phyloP scores from a whole-genome alignment of 2,888 invertebrate species.

The Melanostoma mellinum region DNA sequence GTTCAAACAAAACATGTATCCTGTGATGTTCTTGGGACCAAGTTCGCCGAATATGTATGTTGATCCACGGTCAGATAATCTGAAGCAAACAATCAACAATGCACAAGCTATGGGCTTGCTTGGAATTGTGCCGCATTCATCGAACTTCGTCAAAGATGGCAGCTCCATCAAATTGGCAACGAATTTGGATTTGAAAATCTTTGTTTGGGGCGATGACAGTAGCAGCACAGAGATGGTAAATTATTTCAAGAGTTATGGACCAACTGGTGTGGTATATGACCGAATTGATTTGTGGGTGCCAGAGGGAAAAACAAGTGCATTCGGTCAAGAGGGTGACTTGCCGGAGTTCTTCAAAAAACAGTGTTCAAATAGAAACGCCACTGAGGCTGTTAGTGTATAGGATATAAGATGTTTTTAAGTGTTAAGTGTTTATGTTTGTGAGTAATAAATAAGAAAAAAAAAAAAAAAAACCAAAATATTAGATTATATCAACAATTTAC shows the following conservation, averaged over 20 bases:
- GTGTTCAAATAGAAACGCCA: slow-evolving; percentile 72
- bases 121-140: slow-evolving; percentile 95
- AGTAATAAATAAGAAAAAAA: slow-evolving; percentile 38
- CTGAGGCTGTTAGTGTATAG: slow-evolving; percentile 32
- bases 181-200: slow-evolving; percentile 91
- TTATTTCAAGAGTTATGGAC: slow-evolving; percentile 91
- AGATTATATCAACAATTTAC: too few relatives aligned
- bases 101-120: slow-evolving; percentile 91
- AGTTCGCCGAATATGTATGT: slow-evolving; percentile 83
- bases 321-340: slow-evolving; percentile 76
- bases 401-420: neutral
- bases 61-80: slow-evolving; percentile 91
- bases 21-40: slow-evolving; percentile 94
- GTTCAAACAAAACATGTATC: slow-evolving; percentile 97
- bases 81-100: slow-evolving; percentile 91
- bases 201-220: slow-evolving; percentile 98
- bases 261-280: slow-evolving; percentile 98
- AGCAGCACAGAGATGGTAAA: slow-evolving; percentile 92
- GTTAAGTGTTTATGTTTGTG: slow-evolving; percentile 14
- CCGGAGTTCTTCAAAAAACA: slow-evolving; percentile 78
- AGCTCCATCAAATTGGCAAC: slow-evolving; percentile 87
- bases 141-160: slow-evolving; percentile 92
- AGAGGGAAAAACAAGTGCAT: slow-evolving; percentile 74
- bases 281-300: slow-evolving; percentile 86
- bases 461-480: neutral